Evolutionary conservation across 2,113 vertebrate species (phyloP), one percentile per base, ranked within the genome.

Genomic region (Oncorhynchus gorbuscha): DNA sequence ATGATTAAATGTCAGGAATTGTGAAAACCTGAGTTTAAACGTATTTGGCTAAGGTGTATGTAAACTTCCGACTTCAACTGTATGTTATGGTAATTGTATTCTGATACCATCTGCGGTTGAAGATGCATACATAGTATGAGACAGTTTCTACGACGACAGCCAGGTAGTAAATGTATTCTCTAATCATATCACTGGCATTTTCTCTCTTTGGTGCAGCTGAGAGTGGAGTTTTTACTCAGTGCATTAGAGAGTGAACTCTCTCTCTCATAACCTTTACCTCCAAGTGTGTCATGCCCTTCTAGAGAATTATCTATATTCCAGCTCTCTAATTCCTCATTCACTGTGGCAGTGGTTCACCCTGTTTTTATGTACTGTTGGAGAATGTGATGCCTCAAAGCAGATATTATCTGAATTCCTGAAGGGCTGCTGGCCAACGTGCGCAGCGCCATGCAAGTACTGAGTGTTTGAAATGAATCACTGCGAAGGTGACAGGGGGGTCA

Each of bases 401-500:
- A 71, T 82, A 84, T 85, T 84, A 82, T 83, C 75, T 88, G 81
- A 81, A 84, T 79, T 85, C 86, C 81, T 81, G 78, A 83, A 85
- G 82, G 49, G 83, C 83, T 79, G 72, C 49, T 77, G 78, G 51
- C 14, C 51, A 13, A 18, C 51, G 3, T 55, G 12, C 4, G 51
- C 51, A 55, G 12, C 49, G 3, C 49, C 12, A 16, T 55, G 51
- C 51, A 55, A 80, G 28, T 1, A 66, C 73, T 1, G 79, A 82
- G 81, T 71, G 71, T 80, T 82, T 85, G 79, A 80, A 73, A 91
- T 93, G 74, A 87, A 92, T 89, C 88, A 89, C 88, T 80, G 80
- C 78, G 51, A 72, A 72, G 83, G 80, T 90, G 89, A 88, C 89
- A 88, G 82, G 86, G 83, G 82, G 87, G 89, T 92, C 91, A 91